Percentiles rank a stretch among this genome's conserved stretches.
Evolutionary conservation across 2,113 vertebrate genomes (phyloP).

Genomic region (Tylochromis polylepis): DNA sequence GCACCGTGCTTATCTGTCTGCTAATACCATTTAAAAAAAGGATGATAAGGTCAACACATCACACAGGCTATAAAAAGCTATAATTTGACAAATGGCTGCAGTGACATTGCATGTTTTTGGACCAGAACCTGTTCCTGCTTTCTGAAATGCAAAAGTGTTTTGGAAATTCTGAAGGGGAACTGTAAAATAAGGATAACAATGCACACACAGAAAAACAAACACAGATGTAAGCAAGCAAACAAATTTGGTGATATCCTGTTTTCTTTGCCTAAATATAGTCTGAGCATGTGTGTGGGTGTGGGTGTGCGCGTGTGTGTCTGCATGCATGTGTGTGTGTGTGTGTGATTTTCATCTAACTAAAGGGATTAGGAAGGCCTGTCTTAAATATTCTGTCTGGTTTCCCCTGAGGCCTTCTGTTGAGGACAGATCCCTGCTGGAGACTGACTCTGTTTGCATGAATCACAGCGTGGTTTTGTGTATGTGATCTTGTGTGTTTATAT

Average conservation of each 20-base stretch:
- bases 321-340: slow-evolving; percentile 19
- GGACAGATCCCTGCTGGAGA: slow-evolving; percentile 68
- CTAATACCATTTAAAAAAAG: not conserved
- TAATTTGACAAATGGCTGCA: not conserved
- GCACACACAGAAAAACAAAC: slow-evolving; percentile 34
- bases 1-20: not conserved
- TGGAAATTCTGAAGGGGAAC: slow-evolving; percentile 20
- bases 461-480: slow-evolving; percentile 43
- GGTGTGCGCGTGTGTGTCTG: not conserved
- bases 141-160: not conserved
- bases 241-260: slow-evolving; percentile 59
- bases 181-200: not conserved
- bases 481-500: slow-evolving; percentile 29
- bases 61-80: not conserved
- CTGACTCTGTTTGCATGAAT: slow-evolving; percentile 57
- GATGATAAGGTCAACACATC: not conserved
- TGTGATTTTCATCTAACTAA: slow-evolving; percentile 51
- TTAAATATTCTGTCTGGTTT: slow-evolving; percentile 62
- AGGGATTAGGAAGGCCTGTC: slow-evolving; percentile 61
- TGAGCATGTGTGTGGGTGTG: not conserved
- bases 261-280: slow-evolving; percentile 50
- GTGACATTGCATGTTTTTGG: not conserved
- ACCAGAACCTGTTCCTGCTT: not conserved
- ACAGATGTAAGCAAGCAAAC: slow-evolving; percentile 33
- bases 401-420: slow-evolving; percentile 58